phyloP scores from a whole-genome alignment of 2,888 invertebrate genomes.

The Eubasilissa splendida region DNA sequence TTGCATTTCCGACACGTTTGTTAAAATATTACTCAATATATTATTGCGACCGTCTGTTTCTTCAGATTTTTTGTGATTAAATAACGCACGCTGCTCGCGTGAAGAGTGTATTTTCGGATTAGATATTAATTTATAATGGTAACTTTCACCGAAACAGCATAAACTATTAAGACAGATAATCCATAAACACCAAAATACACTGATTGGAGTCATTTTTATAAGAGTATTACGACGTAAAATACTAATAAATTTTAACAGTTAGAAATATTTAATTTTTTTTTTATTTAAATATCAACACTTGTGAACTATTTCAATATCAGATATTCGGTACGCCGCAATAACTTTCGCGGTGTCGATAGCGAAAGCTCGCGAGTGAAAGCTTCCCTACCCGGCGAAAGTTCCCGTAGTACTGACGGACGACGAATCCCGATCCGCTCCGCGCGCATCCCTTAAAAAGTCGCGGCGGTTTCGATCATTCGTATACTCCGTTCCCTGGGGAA shows the following conservation, averaged over 20 bases:
- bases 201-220: constrained; percentile 24
- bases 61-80: neutral
- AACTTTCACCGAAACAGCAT: constrained; percentile 24
- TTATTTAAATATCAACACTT: too few species aligned
- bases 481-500: neutral
- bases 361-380: neutral
- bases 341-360: neutral
- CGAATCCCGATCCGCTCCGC: constrained; percentile 16
- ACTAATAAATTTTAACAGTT: neutral
- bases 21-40: neutral
- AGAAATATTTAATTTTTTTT: too few species aligned
- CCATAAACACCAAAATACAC: constrained; percentile 26
- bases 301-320: too few species aligned
- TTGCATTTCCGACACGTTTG: neutral
- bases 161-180: constrained; percentile 23
- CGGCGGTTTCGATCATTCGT: neutral
- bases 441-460: constrained; percentile 33
- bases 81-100: neutral
- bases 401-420: constrained; percentile 31
- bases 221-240: neutral
- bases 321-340: too few species aligned
- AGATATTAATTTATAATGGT: constrained; percentile 20
- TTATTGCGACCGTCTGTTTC: constrained; percentile 10
- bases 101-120: constrained; percentile 32
- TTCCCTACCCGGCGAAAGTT: constrained; percentile 32